Evolutionary conservation across 2,797 vertebrate genomes (phyloP).

Genomic region (Antrozous pallidus): DNA sequence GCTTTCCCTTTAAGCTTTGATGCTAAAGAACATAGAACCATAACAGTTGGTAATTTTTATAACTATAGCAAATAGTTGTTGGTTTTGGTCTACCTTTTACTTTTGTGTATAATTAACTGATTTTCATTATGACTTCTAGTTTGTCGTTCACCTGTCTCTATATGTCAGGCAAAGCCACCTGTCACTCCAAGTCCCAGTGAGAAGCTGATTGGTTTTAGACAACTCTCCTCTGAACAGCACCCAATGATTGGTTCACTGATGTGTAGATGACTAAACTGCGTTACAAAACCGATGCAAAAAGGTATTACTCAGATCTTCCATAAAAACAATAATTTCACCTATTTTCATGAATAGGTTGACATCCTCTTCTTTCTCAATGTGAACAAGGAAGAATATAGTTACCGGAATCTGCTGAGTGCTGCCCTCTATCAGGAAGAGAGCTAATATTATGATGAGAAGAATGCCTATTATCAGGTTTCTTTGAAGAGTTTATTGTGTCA

Average conservation of each 20-base stretch:
- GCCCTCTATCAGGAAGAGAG: not conserved
- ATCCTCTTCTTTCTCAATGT: not conserved
- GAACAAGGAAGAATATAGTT: not conserved
- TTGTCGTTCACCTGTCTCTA: not conserved
- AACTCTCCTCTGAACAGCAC: not conserved
- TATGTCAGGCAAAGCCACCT: not conserved
- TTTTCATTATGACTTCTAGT: not conserved
- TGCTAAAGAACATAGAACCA: not conserved
- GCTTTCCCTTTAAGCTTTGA: not conserved
- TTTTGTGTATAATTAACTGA: not conserved
- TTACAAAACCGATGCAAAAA: not conserved
- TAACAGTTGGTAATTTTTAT: not conserved
- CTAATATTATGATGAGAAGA: not conserved
- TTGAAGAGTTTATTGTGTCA: not conserved
- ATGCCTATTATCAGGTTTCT: not conserved
- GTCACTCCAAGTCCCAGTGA: not conserved
- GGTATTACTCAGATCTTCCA: not conserved
- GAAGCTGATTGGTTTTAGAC: not conserved
- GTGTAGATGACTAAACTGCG: not conserved
- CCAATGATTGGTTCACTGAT: not conserved
- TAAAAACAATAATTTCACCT: not conserved
- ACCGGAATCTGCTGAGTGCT: not conserved
- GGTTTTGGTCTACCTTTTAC: not conserved
- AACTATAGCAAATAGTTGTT: not conserved
- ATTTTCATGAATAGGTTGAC: not conserved